Evolutionary conservation across 2,888 invertebrate genomes (phyloP), one percentile per base, ranked within the genome.

Genomic region (Caenorhabditis sp.): DNA sequence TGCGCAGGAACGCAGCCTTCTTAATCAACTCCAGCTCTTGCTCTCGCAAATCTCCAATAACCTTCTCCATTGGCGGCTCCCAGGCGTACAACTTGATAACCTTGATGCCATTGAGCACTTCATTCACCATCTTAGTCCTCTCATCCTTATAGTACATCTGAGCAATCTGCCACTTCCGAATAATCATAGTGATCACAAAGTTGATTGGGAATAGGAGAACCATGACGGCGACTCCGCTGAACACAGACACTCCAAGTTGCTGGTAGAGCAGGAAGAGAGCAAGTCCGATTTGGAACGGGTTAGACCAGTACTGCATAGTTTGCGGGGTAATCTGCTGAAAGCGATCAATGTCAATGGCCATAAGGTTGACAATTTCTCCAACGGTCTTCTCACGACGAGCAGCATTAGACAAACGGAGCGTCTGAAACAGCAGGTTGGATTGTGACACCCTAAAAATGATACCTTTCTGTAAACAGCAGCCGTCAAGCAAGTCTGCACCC

Each of bases 191-290:
- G 51, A 91, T 90, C 26, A 85, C 55, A 62, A 90, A 92, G 72
- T 91, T 91, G 84, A 90, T 78, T 0, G 91, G 93, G 18, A 99
- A 96, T 67, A 98, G 94, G 60, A 98, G 94, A 51, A 98, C 95
- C 96, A 98, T 96, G 44, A 98, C 96, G 2, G 95, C 96, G 64
- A 98, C 93, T n/a, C 97, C 97, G 58, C 97, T 96, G n/a, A 98
- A 93, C 0, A 97, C 96, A 0, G 97, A 96, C 0, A 96, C 95
- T 0, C 94, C 94, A 87, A 93, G 90, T 79, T 93, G 92, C 84
- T 91, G 84, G 92, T 92, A 93, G 40, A 93, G 91, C 82, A 93
- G 92, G 67, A 85, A 89, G 8, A 91, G 84, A 0, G 91, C 88
- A 11, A 86, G 51, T 35, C 81, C 80, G 26, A 85, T 84, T 74